Base-by-base conservation (phyloP, 2,888 invertebrate genomes). In the Drosophila dives region DNA sequence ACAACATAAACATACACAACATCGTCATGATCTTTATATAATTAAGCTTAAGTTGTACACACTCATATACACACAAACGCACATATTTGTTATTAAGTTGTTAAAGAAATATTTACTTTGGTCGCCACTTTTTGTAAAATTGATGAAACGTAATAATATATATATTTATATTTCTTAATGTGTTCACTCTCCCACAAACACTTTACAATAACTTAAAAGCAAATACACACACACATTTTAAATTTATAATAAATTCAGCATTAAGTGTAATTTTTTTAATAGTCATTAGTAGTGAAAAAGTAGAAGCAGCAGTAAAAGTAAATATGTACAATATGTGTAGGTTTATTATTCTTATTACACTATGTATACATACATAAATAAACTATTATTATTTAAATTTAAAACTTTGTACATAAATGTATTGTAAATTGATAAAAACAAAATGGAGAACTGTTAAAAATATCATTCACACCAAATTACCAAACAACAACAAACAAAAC, bases 381-480 rank as follows among this genome's bases (percentile, higher is more conserved):
- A 54, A 56, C 55, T 62, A 64, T 69, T 58, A 64, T 68, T 62
- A 74, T 70, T 68, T 75, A 72, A 72, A 75, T 59, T 74, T 73
- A 81, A 74, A 85, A 77, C 61, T 73, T 73, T 87, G 85, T 85
- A 85, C 72, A 83, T 87, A 85, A 82, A 82, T 86, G 75, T 79
- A 87, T 77, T 85, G 81, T 82, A 85, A 83, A 85, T 79, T 81
- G 63, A 75, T 65, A 26, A 36, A 38, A 55, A 26, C 7, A 55
- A 36, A 36, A 26, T 23, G 23, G 45, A 34, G 20, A 69, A 70
- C 23, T 70, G 61, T 74, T 76, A 29, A 36, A 76, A 80, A 75
- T 79, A 74, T 79, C 87, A 87, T 81, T 83, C 81, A 87, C 88
- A 81, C 88, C 85, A 74, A 82, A 70, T 78, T 58, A 70, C 67